Conservation (phyloP, 2,888 invertebrate genomes). For the Nomada ruficornis region DNA sequence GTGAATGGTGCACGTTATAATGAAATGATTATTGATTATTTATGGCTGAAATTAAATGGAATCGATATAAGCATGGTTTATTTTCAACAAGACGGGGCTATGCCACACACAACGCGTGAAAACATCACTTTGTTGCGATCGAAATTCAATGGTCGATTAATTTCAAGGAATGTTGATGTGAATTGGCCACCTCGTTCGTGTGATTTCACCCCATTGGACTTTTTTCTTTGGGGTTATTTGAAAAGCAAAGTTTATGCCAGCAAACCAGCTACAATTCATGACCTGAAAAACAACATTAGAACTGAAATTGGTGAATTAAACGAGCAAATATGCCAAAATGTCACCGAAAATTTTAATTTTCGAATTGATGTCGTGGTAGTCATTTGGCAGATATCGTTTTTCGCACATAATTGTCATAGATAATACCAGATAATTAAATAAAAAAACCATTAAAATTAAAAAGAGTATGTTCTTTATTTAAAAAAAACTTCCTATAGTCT, state of each 20-base stretch:
- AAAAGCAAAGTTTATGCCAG: constrained; percentile 6
- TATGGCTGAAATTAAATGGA: neutral
- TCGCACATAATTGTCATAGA: neutral
- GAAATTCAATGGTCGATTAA: constrained; percentile 6
- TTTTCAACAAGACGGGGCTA: neutral
- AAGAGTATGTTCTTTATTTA: neutral
- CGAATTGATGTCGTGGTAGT: neutral
- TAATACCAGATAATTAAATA: neutral
- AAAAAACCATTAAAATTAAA: neutral
- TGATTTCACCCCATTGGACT: neutral
- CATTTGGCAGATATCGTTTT: constrained; percentile 7
- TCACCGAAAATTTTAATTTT: neutral
- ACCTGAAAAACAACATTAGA: constrained; percentile 2
- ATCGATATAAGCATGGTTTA: neutral
- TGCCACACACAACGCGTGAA: neutral
- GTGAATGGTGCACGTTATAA: neutral
- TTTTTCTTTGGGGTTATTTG: constrained; percentile 5
- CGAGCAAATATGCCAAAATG: constrained; percentile 1
- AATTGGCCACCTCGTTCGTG: constrained; percentile 1
- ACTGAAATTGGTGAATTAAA: neutral
- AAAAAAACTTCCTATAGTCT: neutral
- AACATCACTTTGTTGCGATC: neutral
- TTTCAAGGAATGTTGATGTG: constrained; percentile 4
- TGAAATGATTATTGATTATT: constrained; percentile 4
- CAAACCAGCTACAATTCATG: neutral